Base-by-base conservation (phyloP, 2,888 invertebrate species). In the Schrankia costaestrigalis region DNA sequence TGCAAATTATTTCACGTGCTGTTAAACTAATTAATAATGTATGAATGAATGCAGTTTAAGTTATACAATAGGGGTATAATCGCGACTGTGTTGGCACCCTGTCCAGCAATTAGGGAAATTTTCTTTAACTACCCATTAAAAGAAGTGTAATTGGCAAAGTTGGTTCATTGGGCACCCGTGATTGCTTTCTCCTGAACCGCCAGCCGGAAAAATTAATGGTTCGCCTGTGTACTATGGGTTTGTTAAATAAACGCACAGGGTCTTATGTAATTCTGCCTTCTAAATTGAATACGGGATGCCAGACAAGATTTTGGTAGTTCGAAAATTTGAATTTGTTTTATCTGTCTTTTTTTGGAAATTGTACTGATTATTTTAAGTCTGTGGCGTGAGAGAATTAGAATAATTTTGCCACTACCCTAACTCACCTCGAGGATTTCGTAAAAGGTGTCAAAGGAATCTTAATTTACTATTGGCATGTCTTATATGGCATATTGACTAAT, bases 91-190 rank as follows among this genome's bases (percentile, higher is more conserved):
- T 63, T 63, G 65, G 60, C 63, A 60, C 57, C 53, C 56, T 63
- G 65, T 64, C 63, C 56, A 66, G 61, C 75, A 70, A 74, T 79
- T 73, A 75, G 66, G 69, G 59, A 72, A 71, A 75, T 72, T 75
- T 74, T 61, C 71, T 73, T 71, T 67, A 72, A 78, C 69, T 67
- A 66, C 67, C 72, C 68, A 75, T 80, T 74, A 75, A 75, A 77
- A 77, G 70, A 77, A 68, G 69, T 69, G 71, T 80, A 79, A 80
- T 80, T 78, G 79, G 72, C 63, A 67, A 78, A 77, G 71, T 77
- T 78, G 78, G 68, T 78, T 78, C 78, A 79, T 78, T 77, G 78
- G 67, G 72, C 68, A 69, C 58, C 65, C 62, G 62, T 73, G 78
- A 80, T 78, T 79, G 75, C 74, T 76, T 76, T 72, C 69, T 68